These are phyloP conservation scores for Apamea sordens DNA, from an alignment of 2,888 invertebrate genomes.

Conservation along the genomic window DNA sequence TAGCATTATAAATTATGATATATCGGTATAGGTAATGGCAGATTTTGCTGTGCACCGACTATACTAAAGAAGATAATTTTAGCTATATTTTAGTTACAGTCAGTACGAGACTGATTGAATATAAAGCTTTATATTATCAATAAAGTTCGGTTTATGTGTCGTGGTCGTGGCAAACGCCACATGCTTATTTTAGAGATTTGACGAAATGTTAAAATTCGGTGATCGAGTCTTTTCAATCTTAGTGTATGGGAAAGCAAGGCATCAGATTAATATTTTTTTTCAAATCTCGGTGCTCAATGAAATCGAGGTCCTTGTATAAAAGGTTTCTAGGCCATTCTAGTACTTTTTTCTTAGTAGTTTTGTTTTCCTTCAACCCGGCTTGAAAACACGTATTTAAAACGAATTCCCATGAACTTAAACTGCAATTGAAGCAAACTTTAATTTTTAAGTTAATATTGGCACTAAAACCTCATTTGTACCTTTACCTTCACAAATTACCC, in stretches of 20 bases:
- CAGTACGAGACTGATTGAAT: not conserved
- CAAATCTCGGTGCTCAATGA: not conserved
- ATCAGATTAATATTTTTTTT: too few relatives aligned
- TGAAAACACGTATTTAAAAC: constrained; percentile 16
- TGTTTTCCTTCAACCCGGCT: not conserved
- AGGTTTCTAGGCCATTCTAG: too few relatives aligned
- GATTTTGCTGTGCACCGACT: not conserved
- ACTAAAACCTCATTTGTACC: constrained; percentile 15
- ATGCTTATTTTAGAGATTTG: not conserved
- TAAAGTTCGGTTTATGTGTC: not conserved
- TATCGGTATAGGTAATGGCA: not conserved
- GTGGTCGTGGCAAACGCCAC: not conserved
- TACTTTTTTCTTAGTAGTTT: not conserved
- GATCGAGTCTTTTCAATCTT: not conserved
- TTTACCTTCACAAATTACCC: constrained; percentile 19
- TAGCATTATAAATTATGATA: constrained; percentile 1
- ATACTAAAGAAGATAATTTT: constrained; percentile 4
- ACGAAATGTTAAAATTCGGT: not conserved
- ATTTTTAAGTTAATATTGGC: constrained; percentile 23
- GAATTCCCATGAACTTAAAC: not conserved
- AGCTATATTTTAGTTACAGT: not conserved
- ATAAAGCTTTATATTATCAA: not conserved
- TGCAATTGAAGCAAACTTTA: constrained; percentile 7
- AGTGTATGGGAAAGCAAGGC: not conserved
- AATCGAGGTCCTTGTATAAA: not conserved